Conservation (phyloP, 2,797 vertebrate genomes). For the Malurus splendens region DNA sequence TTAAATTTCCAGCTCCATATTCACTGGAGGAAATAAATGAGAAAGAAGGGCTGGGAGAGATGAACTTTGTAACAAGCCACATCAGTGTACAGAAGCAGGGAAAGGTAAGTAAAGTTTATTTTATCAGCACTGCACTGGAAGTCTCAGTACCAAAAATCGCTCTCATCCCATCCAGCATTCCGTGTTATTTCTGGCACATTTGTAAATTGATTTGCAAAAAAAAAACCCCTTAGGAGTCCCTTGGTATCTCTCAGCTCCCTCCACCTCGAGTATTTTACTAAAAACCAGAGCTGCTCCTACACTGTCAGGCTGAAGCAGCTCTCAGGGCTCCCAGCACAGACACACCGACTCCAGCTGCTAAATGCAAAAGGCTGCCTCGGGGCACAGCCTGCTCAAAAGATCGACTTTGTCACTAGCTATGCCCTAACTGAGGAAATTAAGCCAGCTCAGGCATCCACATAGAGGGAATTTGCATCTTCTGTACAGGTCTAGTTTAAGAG, state of each 20-base stretch:
- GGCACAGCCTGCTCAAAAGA: neutral
- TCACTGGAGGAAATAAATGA: neutral
- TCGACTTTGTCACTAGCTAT: neutral
- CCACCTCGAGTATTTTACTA: neutral
- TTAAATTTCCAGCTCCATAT: neutral
- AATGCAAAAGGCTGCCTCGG: neutral
- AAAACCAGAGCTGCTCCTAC: neutral
- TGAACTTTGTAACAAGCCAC: neutral
- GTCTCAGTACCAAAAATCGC: slow-evolving; percentile 7
- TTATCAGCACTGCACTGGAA: slow-evolving; percentile 41
- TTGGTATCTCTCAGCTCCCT: neutral
- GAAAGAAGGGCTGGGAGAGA: neutral
- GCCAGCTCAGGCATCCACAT: neutral
- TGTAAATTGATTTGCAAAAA: neutral
- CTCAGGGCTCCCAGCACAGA: neutral
- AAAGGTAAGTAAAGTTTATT: slow-evolving; percentile 50
- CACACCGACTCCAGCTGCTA: neutral
- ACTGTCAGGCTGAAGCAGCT: neutral
- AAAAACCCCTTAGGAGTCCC: neutral
- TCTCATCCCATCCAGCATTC: slow-evolving; percentile 5
- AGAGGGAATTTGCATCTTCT: neutral
- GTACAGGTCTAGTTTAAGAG: neutral
- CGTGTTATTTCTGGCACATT: slow-evolving; percentile 38
- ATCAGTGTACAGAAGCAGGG: neutral
- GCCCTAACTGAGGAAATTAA: neutral